phyloP scores from a whole-genome alignment of 1,140 invertebrate genomes.

The Drepana arcuata region DNA sequence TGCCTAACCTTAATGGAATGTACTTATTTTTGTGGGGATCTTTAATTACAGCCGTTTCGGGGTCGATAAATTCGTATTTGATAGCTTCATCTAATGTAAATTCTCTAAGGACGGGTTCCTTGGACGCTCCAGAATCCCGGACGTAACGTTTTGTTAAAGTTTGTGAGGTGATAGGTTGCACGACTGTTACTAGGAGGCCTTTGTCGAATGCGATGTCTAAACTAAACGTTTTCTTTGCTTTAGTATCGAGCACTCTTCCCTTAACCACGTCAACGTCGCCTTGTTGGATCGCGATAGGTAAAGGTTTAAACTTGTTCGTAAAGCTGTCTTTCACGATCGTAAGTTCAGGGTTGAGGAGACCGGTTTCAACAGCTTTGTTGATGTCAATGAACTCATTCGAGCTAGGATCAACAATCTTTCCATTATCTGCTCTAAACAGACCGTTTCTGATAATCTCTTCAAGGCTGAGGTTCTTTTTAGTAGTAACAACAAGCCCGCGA shows the following conservation, averaged over 20 bases:
- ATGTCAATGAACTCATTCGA: slow-evolving; percentile 81
- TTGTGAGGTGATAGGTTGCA: slow-evolving; percentile 79
- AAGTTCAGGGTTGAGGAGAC: slow-evolving; percentile 83
- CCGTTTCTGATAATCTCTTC: slow-evolving; percentile 84
- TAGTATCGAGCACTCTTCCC: slow-evolving; percentile 84
- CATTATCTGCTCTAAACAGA: slow-evolving; percentile 83
- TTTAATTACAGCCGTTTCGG: slow-evolving; percentile 82
- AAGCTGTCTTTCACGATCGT: slow-evolving; percentile 84
- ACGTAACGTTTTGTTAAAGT: slow-evolving; percentile 71
- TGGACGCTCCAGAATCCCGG: slow-evolving; percentile 45
- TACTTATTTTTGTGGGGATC: slow-evolving; percentile 84
- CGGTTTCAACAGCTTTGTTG: slow-evolving; percentile 78
- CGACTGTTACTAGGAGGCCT: slow-evolving; percentile 80
- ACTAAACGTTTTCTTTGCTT: slow-evolving; percentile 80
- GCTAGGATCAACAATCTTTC: slow-evolving; percentile 84
- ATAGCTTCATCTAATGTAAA: slow-evolving; percentile 87
- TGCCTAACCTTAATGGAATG: slow-evolving; percentile 79
- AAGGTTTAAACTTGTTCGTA: slow-evolving; percentile 80
- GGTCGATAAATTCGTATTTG: slow-evolving; percentile 82
- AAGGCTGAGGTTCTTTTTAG: slow-evolving; percentile 79
- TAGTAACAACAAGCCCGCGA: slow-evolving; percentile 82
- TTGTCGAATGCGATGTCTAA: slow-evolving; percentile 83
- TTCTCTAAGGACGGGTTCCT: slow-evolving; percentile 74
- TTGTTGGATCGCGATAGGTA: slow-evolving; percentile 83
- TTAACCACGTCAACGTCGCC: slow-evolving; percentile 83